Evolutionary conservation across 2,888 invertebrate genomes (phyloP), one percentile per base, ranked within the genome.

Genomic region (Limnephilus rhombicus): DNA sequence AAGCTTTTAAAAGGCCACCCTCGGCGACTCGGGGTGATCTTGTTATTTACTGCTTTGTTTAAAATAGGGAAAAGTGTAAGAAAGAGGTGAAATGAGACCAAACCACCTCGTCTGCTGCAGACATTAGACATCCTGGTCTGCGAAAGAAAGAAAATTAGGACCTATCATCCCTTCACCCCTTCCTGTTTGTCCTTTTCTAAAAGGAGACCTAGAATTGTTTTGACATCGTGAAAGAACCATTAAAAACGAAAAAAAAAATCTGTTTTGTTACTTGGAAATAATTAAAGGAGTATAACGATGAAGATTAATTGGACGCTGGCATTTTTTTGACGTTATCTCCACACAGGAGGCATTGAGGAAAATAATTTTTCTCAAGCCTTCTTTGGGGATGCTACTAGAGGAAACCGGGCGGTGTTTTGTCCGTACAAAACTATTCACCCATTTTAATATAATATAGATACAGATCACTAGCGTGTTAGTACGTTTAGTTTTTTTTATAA

Each of bases 41-140:
- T 89, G 89, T 89, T 89, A 89, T 89, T 89, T 89, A 89, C 89
- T 81, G 81, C 89, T 89, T 89, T 89, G 89, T 89, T 89, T 81
- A 89, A 89, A 81, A 88, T 68, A 9, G 68, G 88, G 88, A 24
- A 89, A 37, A 89, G 88, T 80, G 80, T 89, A 80, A 89, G 80
- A 80, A 89, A 53, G 87, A 49, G 87, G 31, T 86, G 87, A 80
- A 68, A 34, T 31, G 68, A 34, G 87, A 49, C 7, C 24, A 13
- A 89, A 80, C 29, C 37, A 88, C 31, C 88, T 53, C 53, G 29
- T 88, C 88, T 89, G 88, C 80, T 80, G 80, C 4, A 68, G 88
- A 89, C 88, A 89, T 24, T 11, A 68, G 88, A 89, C 88, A 89
- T 24, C 80, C 24, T 24, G 5, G 80, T 80, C 87, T n/a, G 87